Evolutionary conservation across 2,797 vertebrate genomes (phyloP), one percentile per base, ranked within the genome.

Genomic region (Malurus splendens): DNA sequence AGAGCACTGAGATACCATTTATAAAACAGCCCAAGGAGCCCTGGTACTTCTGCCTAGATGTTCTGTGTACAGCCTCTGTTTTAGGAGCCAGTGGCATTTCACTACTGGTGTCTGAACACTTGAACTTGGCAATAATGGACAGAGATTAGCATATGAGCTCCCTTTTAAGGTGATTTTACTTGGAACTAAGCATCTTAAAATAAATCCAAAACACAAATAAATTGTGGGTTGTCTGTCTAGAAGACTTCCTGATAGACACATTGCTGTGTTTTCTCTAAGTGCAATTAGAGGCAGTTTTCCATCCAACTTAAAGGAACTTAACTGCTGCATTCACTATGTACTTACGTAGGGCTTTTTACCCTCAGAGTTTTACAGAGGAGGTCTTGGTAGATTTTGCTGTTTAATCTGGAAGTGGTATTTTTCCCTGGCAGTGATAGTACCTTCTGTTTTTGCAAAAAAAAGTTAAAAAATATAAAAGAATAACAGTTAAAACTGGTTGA

Each of bases 131-230:
- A 86, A n/a, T 52, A 75, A 44, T 7, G 33, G 32, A 32, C 23
- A 68, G 55, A 89, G 48, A 84, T 62, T 81, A 89, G 54, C 68
- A 39, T 77, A 54, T 39, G 15, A 47, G 48, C 45, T 90, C 33
- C 33, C 30, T 89, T 75, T 70, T 83, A 78, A 83, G 56, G 56
- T 75, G 44, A 78, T 70, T 33, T 73, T 72, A 32, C 51, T 91
- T 92, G 84, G 52, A 91, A 75, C 48, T 91, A 65, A 85, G 32
- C 19, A 82, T 54, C 59, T 87, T 95, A 90, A 88, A 93, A 85
- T 82, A 89, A 85, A 87, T 50, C 59, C 48, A 73, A 82, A 89
- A 54, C 38, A 68, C 62, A 91, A 85, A 88, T 77, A 94, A 89
- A 62, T 85, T 24, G 13, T 59, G 18, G 33, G n/a, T 60, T 92